Conservation (phyloP, 2,797 vertebrate species). For the Cheirogaleus major region DNA sequence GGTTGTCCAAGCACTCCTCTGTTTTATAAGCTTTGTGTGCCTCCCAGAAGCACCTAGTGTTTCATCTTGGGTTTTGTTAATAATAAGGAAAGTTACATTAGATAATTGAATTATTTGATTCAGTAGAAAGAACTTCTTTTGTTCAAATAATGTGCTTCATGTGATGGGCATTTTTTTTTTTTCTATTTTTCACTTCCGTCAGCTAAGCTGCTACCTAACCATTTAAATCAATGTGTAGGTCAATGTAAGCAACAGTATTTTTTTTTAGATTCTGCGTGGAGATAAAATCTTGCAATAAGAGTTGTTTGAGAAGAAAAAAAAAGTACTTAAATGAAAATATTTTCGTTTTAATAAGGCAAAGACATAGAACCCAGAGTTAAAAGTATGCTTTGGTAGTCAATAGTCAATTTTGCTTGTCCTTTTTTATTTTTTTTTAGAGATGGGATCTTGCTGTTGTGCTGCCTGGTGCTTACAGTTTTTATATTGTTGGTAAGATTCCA, state of each 20-base stretch:
- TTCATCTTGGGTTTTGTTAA: conserved; percentile 16
- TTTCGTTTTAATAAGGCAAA: not conserved
- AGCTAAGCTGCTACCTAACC: not conserved
- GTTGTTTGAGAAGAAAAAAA: not conserved
- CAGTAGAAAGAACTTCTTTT: conserved; percentile 36
- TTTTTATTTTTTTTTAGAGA: not conserved
- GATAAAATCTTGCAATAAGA: conserved; percentile 23
- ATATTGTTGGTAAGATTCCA: not conserved
- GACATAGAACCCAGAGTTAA: not conserved
- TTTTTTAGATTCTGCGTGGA: not conserved
- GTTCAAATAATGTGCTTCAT: not conserved
- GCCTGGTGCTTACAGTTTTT: not conserved
- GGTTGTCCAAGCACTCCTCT: not conserved
- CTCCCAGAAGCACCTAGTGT: not conserved
- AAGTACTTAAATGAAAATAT: not conserved
- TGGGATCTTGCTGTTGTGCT: not conserved
- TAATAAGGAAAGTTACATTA: not conserved
- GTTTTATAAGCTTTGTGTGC: not conserved
- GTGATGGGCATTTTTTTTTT: not conserved
- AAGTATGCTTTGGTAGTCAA: not conserved
- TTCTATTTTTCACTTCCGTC: not conserved
- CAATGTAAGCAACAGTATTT: not conserved
- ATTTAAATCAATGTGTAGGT: conserved; percentile 25
- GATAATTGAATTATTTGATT: conserved; percentile 45
- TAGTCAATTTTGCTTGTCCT: not conserved